These are phyloP conservation scores for Melanotaenia maccullochi DNA, from an alignment of 2,797 vertebrate genomes.

Conservation along the genomic window DNA sequence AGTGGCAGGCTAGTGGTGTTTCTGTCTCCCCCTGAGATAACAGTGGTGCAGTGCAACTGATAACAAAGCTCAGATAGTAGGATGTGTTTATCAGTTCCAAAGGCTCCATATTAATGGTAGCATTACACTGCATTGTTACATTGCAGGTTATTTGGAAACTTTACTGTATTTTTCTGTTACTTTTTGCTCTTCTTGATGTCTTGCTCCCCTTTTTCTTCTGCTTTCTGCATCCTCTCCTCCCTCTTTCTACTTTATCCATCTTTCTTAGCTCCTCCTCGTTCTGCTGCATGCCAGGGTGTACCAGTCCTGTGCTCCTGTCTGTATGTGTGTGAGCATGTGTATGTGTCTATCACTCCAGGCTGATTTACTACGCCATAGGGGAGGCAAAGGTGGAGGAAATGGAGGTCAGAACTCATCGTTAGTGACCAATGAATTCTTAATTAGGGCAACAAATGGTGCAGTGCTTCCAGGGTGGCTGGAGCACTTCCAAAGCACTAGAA, in stretches of 20 bases:
- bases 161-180: constrained; percentile 17
- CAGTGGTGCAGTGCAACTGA: constrained; percentile 51
- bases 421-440: constrained; percentile 84
- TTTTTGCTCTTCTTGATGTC: constrained; percentile 6
- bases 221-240: neutral
- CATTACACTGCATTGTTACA: constrained; percentile 54
- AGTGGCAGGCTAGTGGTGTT: constrained; percentile 60
- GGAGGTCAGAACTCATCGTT: constrained; percentile 81
- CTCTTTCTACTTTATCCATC: constrained; percentile 1
- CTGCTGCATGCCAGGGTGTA: constrained; percentile 40
- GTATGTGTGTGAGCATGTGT: constrained; percentile 41
- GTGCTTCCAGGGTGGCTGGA: constrained; percentile 68
- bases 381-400: constrained; percentile 73
- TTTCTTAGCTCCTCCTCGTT: constrained; percentile 32
- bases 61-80: constrained; percentile 57
- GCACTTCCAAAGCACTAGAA: constrained; percentile 58
- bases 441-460: constrained; percentile 83
- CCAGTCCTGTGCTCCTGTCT: constrained; percentile 24
- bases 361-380: constrained; percentile 64
- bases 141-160: constrained; percentile 32
- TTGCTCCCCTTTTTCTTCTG: constrained; percentile 6
- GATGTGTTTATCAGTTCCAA: constrained; percentile 68
- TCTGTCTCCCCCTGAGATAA: constrained; percentile 62
- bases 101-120: constrained; percentile 53
- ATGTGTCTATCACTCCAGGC: constrained; percentile 50